Percentiles rank a stretch among this genome's conserved stretches.
Evolutionary conservation across 1,140 invertebrate genomes (phyloP).

Genomic region (Acromyrmex echinatior): DNA sequence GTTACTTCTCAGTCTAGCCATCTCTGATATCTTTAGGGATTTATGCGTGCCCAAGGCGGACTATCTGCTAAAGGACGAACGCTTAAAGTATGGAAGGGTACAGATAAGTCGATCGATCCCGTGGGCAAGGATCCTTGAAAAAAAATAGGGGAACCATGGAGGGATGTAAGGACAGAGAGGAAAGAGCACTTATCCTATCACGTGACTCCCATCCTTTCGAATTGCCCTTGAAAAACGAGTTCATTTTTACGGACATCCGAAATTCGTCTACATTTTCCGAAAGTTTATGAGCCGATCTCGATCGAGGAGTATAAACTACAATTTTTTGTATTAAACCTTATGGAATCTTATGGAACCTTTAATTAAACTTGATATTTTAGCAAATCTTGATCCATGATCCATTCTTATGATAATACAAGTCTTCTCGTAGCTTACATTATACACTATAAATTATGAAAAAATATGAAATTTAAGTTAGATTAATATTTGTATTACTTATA

Average conservation of each 20-base stretch:
- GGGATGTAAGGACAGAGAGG: background rate
- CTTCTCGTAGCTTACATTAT: background rate
- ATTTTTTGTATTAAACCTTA: constrained; percentile 19
- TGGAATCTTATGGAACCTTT: background rate
- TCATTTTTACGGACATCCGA: background rate
- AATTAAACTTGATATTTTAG: constrained; percentile 2
- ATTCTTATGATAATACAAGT: background rate
- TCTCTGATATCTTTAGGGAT: constrained; percentile 45
- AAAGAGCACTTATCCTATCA: background rate
- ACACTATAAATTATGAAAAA: background rate
- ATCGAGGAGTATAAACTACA: background rate
- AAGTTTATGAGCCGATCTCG: constrained; percentile 22
- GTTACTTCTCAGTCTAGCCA: constrained; percentile 34
- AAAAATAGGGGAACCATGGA: constrained; percentile 2
- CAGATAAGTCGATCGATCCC: constrained; percentile 54
- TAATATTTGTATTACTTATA: background rate
- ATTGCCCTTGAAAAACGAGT: background rate
- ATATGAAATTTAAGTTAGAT: background rate
- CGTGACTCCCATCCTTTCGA: background rate
- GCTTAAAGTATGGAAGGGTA: constrained; percentile 11
- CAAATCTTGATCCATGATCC: background rate
- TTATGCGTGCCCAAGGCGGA: constrained; percentile 23
- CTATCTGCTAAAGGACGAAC: background rate
- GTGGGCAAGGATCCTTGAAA: background rate
- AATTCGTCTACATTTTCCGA: constrained; percentile 18